Conservation (phyloP, 2,888 invertebrate genomes). For the Dynastes grantii region DNA sequence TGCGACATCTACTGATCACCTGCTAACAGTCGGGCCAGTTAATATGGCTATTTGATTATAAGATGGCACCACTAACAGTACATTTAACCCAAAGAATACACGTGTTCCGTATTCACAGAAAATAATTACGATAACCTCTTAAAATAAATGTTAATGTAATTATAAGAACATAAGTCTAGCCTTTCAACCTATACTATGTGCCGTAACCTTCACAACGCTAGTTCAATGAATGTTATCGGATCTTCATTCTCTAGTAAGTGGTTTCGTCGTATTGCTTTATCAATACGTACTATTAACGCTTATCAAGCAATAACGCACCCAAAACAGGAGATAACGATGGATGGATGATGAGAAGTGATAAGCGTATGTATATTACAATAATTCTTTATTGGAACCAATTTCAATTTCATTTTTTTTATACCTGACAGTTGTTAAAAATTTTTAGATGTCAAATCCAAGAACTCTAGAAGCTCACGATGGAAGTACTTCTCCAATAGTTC, state of each 20-base stretch:
- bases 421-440: constrained; percentile 10
- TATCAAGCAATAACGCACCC: constrained; percentile 2
- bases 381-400: neutral
- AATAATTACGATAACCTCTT: no score
- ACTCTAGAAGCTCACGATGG: neutral
- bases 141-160: no score
- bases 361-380: constrained; percentile 13
- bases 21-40: no score
- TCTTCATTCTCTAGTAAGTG: neutral
- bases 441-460: constrained; percentile 30
- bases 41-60: no score
- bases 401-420: constrained; percentile 9
- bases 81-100: neutral
- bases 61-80: no score
- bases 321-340: constrained; percentile 14
- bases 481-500: neutral
- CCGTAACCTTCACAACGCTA: no score
- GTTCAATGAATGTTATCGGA: no score
- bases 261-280: neutral
- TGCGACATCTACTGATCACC: no score
- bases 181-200: no score
- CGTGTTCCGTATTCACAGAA: neutral
- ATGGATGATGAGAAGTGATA: constrained; percentile 27
- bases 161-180: no score
- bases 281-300: neutral